Evolutionary conservation across 2,113 vertebrate species (phyloP).

Genomic region (Accipiter virgatus): DNA sequence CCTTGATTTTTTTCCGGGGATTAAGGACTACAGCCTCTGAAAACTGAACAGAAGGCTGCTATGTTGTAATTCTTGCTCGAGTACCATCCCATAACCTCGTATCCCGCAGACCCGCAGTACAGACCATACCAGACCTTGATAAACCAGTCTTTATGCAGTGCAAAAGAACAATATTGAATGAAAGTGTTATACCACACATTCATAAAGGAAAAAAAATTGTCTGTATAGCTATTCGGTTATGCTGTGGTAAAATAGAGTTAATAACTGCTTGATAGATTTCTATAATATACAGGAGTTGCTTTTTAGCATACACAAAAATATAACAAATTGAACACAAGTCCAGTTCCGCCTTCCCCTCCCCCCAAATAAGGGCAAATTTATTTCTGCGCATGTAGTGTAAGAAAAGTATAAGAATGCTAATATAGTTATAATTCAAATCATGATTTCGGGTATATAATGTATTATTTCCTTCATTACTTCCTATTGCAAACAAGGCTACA

Average conservation of each 20-base stretch:
- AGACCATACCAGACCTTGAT: not conserved
- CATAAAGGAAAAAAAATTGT: not conserved
- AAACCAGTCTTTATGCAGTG: not conserved
- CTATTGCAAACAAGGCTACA: not conserved
- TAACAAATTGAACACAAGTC: not conserved
- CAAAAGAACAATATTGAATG: not conserved
- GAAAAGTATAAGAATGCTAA: not conserved
- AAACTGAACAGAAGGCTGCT: constrained; percentile 1
- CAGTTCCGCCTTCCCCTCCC: not conserved
- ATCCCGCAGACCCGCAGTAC: not conserved
- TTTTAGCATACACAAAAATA: not conserved
- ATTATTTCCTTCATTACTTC: constrained; percentile 19
- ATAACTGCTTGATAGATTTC: not conserved
- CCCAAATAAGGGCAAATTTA: constrained; percentile 21
- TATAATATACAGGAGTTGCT: not conserved
- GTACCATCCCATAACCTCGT: not conserved
- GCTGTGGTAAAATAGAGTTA: not conserved
- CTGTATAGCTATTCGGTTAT: not conserved
- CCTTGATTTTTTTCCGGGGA: not conserved
- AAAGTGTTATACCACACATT: not conserved
- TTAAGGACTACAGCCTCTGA: not conserved
- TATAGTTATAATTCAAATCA: not conserved
- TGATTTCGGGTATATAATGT: not conserved
- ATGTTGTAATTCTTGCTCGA: not conserved
- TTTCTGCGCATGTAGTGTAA: not conserved